A percentile compares a stretch with the other conserved stretches of the same genome.
phyloP scores from a whole-genome alignment of 2,888 invertebrate species.

The Dryomyza anilis region DNA sequence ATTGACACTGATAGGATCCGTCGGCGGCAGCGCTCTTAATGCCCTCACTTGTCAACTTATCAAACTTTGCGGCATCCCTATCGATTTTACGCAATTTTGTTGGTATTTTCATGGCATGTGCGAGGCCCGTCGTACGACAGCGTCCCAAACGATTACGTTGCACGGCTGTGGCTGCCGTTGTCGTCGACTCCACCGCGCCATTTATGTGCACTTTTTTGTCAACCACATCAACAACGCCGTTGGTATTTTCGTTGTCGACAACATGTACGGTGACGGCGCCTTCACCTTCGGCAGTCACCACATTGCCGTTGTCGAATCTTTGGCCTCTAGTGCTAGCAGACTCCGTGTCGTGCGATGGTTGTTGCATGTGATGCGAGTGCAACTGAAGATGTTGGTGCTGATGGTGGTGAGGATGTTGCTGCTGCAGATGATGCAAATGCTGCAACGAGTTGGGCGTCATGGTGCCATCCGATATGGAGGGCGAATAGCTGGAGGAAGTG shows the following conservation, averaged over 20 bases:
- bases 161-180: constrained; percentile 22
- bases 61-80: constrained; percentile 65
- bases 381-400: constrained; percentile 41
- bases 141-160: constrained; percentile 34
- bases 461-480: constrained; percentile 60
- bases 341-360: constrained; percentile 9
- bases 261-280: constrained; percentile 7
- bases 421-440: constrained; percentile 41
- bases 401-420: constrained; percentile 36
- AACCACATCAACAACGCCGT: constrained; percentile 30
- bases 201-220: constrained; percentile 27
- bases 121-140: constrained; percentile 35
- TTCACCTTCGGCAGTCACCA: neutral
- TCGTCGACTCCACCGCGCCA: constrained; percentile 30
- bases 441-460: constrained; percentile 58
- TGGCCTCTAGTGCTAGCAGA: too few species aligned
- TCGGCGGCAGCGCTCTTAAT: constrained; percentile 66
- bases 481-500: constrained; percentile 62
- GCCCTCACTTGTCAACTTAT: constrained; percentile 61
- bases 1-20: constrained; percentile 88
- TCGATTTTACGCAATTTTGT: constrained; percentile 61
- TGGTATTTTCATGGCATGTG: constrained; percentile 53
- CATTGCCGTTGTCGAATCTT: neutral
- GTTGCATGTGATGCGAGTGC: constrained; percentile 33
- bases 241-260: constrained; percentile 31